Evolutionary conservation across 2,113 vertebrate genomes (phyloP).

Genomic region (Anarrhichthys ocellatus): DNA sequence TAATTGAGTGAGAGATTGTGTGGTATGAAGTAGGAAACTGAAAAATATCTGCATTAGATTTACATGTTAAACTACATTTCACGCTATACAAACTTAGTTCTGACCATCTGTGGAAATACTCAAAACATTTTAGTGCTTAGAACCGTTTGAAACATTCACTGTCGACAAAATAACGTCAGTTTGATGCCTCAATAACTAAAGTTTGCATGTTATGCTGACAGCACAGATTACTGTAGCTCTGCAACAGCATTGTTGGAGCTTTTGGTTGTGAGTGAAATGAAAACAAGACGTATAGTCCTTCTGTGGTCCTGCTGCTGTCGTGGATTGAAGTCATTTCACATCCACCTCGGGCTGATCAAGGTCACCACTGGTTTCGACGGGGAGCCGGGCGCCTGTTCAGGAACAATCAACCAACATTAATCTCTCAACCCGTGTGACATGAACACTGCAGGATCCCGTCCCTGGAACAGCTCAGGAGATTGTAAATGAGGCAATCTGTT

Average conservation of each 20-base stretch:
- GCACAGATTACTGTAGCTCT: not conserved
- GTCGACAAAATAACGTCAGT: not conserved
- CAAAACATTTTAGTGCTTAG: not conserved
- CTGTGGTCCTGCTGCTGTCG: conserved; percentile 21
- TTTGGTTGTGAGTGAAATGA: not conserved
- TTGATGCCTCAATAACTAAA: not conserved
- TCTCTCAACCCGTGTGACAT: conserved; percentile 19
- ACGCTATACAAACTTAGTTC: not conserved
- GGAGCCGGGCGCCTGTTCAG: conserved; percentile 85
- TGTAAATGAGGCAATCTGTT: not conserved
- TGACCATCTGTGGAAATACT: not conserved
- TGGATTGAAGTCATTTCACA: conserved; percentile 21
- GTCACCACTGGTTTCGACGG: conserved; percentile 82
- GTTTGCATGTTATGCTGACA: not conserved
- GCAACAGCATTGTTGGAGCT: not conserved
- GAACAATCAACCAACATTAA: conserved; percentile 78
- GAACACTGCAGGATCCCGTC: not conserved
- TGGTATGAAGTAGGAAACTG: not conserved
- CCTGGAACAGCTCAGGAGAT: not conserved
- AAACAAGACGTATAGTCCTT: conserved; percentile 16
- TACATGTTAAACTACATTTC: not conserved
- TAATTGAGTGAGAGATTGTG: not conserved
- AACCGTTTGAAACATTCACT: not conserved
- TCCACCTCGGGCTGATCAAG: conserved; percentile 27
- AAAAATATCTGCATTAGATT: not conserved